A percentile compares a stretch with the other conserved stretches of the same genome.
These are phyloP conservation scores for Volucella inanis DNA, from an alignment of 2,888 invertebrate genomes.

Conservation along the genomic window DNA sequence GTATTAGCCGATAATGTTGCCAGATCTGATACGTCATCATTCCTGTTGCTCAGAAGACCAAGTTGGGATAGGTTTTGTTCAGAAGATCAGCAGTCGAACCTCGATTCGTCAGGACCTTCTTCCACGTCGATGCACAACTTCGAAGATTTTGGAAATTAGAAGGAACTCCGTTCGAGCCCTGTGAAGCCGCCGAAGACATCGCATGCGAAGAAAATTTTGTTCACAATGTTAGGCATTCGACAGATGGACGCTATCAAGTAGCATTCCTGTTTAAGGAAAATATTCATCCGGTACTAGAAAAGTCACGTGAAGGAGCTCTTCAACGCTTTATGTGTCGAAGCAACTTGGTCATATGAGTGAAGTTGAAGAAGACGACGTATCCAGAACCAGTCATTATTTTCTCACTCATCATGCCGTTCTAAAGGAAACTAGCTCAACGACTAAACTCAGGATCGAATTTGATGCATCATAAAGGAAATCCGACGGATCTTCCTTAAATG, in stretches of 20 bases:
- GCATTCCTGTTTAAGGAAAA: no score
- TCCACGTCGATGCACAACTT: constrained; percentile 23
- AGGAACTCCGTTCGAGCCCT: constrained; percentile 17
- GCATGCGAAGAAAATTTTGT: constrained; percentile 35
- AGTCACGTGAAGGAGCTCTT: no score
- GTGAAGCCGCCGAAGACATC: constrained; percentile 14
- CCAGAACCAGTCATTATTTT: constrained; percentile 19
- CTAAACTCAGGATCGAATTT: neutral
- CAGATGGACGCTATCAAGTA: no score
- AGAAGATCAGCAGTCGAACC: neutral
- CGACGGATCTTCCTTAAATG: constrained; percentile 17
- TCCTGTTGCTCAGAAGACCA: constrained; percentile 31
- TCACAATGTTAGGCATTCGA: neutral
- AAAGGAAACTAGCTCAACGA: constrained; percentile 9
- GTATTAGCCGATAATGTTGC: constrained; percentile 16
- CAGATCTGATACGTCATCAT: constrained; percentile 7
- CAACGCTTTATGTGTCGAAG: no score
- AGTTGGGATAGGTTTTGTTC: constrained; percentile 10
- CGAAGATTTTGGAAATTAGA: constrained; percentile 26
- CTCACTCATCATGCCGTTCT: neutral
- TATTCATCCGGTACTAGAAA: no score
- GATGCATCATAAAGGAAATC: constrained; percentile 11
- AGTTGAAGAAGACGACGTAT: constrained; percentile 1
- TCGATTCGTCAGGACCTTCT: constrained; percentile 6
- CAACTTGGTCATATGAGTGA: constrained; percentile 19